Percentiles rank a stretch among this genome's conserved stretches.
Conservation (phyloP, 2,113 vertebrate species). For the Micromys minutus region DNA sequence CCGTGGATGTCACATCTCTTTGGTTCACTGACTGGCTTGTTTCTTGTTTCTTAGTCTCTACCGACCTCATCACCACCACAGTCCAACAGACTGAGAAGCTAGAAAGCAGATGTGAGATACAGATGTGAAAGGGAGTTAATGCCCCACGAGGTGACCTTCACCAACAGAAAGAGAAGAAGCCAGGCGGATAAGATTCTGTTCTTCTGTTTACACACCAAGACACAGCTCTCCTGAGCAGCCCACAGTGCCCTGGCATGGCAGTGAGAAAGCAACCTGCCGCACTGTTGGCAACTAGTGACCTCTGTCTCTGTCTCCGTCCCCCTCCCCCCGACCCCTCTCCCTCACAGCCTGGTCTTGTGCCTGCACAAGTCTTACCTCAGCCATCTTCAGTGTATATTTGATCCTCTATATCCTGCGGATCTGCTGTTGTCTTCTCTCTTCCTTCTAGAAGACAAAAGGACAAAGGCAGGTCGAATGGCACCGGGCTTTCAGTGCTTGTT, state of each 20-base stretch:
- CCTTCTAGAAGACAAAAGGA: neutral
- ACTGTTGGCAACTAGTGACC: neutral
- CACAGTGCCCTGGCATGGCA: neutral
- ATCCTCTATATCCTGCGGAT: neutral
- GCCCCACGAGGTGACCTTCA: neutral
- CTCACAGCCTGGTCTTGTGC: neutral
- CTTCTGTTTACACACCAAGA: neutral
- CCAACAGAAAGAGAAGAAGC: neutral
- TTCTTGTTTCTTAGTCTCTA: neutral
- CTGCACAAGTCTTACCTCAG: neutral
- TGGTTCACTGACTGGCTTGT: neutral
- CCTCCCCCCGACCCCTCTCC: no score
- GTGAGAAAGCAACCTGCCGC: neutral
- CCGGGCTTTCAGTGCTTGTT: no score
- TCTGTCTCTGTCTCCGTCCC: neutral
- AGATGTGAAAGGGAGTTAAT: neutral
- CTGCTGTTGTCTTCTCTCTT: neutral
- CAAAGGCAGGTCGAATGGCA: neutral
- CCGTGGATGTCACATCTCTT: neutral
- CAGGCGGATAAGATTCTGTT: neutral
- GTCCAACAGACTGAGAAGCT: neutral
- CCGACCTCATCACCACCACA: no score
- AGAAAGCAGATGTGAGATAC: neutral
- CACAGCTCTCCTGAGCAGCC: no score
- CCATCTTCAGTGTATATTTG: neutral